phyloP scores from a whole-genome alignment of 2,888 invertebrate genomes.

The Leptarthrus brevirostris region DNA sequence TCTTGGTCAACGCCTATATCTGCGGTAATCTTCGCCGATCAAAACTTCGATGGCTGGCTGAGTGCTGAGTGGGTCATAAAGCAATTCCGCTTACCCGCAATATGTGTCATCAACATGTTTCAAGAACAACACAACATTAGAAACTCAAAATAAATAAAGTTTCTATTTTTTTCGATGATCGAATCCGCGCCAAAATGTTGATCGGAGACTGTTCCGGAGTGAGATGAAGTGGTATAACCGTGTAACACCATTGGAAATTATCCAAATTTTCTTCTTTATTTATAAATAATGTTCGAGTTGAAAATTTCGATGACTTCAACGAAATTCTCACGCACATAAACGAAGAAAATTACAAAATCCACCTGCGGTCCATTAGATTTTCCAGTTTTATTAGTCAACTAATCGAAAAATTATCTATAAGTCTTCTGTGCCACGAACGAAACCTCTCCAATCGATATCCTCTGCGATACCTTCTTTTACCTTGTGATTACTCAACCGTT shows the following conservation, averaged over 20 bases:
- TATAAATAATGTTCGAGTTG: not conserved
- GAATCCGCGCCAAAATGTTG: not conserved
- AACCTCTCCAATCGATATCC: conserved; percentile 7
- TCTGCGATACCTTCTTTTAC: not conserved
- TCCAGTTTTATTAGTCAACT: no score
- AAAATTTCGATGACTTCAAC: no score
- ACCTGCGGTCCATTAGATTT: no score
- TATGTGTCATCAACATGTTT: conserved; percentile 23
- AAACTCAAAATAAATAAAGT: conserved; percentile 2
- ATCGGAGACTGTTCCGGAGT: not conserved
- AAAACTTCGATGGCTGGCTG: no score
- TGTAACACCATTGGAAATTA: conserved; percentile 3
- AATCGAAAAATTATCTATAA: no score
- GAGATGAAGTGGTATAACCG: not conserved
- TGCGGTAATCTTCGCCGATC: no score
- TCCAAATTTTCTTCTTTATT: not conserved
- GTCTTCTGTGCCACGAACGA: conserved; percentile 18
- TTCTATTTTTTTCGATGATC: conserved; percentile 35
- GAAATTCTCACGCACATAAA: no score
- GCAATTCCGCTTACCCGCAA: not conserved
- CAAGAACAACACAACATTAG: conserved; percentile 13
- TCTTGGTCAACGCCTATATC: no score
- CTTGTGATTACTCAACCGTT: conserved; percentile 2
- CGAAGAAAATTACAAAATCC: no score
- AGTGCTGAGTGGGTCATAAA: no score